Percentiles rank a stretch among this genome's conserved stretches.
Conservation (phyloP, 2,797 vertebrate genomes). For the Molossus molossus region DNA sequence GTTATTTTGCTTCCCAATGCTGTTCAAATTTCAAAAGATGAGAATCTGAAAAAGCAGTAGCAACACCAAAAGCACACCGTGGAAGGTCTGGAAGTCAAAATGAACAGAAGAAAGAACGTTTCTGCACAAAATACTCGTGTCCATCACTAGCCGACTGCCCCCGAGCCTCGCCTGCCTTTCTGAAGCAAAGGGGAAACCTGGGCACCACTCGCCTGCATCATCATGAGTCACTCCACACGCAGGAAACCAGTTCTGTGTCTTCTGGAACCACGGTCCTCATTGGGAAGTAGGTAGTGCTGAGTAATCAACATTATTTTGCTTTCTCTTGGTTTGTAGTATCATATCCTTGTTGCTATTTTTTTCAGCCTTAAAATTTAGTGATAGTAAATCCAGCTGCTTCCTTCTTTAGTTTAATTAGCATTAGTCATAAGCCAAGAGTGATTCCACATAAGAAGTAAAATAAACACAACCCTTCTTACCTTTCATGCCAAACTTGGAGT, state of each 20-base stretch:
- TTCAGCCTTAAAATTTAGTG: slow-evolving; percentile 55
- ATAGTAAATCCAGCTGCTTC: slow-evolving; percentile 65
- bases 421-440: slow-evolving; percentile 78
- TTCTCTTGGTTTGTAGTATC: slow-evolving; percentile 52
- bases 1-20: neutral
- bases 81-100: neutral
- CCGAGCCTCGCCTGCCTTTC: neutral
- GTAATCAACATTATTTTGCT: slow-evolving; percentile 50
- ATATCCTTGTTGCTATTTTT: slow-evolving; percentile 69
- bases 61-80: neutral
- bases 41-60: slow-evolving; percentile 18
- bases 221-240: neutral
- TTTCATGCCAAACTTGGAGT: slow-evolving; percentile 99
- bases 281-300: slow-evolving; percentile 58
- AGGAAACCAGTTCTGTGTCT: neutral
- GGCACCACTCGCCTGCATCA: neutral
- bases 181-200: neutral
- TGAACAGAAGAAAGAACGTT: neutral
- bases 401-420: slow-evolving; percentile 71
- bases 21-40: slow-evolving; percentile 14
- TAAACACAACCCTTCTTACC: slow-evolving; percentile 92
- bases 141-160: no score
- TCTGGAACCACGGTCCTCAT: slow-evolving; percentile 17
- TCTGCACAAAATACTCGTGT: neutral
- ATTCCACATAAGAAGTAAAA: slow-evolving; percentile 71